Evolutionary conservation across 2,888 invertebrate genomes (phyloP).

Genomic region (Standfussiana lucernea): DNA sequence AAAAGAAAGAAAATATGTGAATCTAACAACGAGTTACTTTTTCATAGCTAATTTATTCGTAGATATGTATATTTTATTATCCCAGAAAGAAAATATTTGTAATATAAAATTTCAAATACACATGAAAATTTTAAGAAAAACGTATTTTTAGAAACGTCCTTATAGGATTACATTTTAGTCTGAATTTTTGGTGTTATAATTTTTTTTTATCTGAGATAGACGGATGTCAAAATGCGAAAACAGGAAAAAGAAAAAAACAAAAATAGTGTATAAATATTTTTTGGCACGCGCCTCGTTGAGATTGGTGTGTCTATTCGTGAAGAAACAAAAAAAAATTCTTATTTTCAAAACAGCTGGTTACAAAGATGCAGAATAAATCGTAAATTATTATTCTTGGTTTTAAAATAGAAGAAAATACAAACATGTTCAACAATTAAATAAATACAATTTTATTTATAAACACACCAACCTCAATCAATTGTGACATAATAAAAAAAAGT

Average conservation of each 20-base stretch:
- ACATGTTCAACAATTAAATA: neutral
- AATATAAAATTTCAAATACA: slow-evolving; percentile 63
- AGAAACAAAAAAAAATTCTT: neutral
- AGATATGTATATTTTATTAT: slow-evolving; percentile 55
- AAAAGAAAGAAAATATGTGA: neutral
- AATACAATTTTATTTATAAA: slow-evolving; percentile 18
- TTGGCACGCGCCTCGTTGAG: slow-evolving; percentile 73
- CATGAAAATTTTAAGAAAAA: slow-evolving; percentile 79
- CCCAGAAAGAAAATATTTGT: slow-evolving; percentile 56
- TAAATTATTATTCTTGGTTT: neutral
- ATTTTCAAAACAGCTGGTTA: neutral
- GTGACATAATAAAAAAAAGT: slow-evolving; percentile 58
- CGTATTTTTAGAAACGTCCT: slow-evolving; percentile 81
- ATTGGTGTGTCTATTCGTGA: slow-evolving; percentile 47
- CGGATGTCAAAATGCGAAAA: slow-evolving; percentile 74
- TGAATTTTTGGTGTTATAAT: slow-evolving; percentile 87
- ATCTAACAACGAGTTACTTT: slow-evolving; percentile 32
- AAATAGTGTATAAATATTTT: slow-evolving; percentile 66
- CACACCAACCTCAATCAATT: slow-evolving; percentile 58
- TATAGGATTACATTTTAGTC: slow-evolving; percentile 83
- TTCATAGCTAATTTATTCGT: slow-evolving; percentile 42
- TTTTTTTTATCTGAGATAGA: slow-evolving; percentile 76
- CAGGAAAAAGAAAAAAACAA: slow-evolving; percentile 32
- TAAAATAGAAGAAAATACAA: neutral
- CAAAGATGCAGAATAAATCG: neutral